Conservation (phyloP, 1,140 invertebrate genomes). For the Glomeris maerens region DNA sequence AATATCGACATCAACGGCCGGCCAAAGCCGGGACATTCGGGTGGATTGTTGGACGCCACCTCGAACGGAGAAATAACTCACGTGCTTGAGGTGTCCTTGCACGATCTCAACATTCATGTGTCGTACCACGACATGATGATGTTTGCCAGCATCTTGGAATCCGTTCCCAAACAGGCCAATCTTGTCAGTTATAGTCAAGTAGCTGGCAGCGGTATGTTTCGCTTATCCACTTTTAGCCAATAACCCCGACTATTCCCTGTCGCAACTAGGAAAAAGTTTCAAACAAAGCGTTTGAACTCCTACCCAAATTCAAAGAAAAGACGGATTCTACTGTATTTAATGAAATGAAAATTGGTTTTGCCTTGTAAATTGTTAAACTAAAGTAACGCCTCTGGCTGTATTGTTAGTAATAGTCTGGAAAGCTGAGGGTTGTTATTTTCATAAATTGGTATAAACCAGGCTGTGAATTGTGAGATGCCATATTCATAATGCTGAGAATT, state of each 20-base stretch:
- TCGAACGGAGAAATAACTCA: conserved; percentile 19
- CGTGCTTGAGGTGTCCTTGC: conserved; percentile 35
- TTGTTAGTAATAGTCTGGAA: no score
- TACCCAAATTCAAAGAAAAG: neutral
- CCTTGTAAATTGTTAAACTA: no score
- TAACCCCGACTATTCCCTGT: no score
- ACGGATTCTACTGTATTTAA: no score
- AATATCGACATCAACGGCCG: conserved; percentile 46
- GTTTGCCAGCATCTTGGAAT: conserved; percentile 75
- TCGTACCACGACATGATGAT: conserved; percentile 90
- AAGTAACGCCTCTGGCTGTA: no score
- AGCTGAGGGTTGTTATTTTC: no score
- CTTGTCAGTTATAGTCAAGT: conserved; percentile 9
- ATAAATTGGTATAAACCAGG: no score
- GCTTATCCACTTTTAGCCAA: no score
- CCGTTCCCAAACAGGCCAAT: conserved; percentile 59
- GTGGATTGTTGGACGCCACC: conserved; percentile 32
- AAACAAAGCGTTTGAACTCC: conserved; percentile 4
- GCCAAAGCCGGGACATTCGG: conserved; percentile 19
- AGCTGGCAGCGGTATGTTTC: no score
- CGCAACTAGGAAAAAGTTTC: neutral
- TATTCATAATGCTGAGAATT: no score
- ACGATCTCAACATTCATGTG: conserved; percentile 65
- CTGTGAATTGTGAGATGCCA: no score
- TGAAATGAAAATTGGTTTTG: no score